Evolutionary conservation across 2,797 vertebrate genomes (phyloP), one percentile per base, ranked within the genome.

Genomic region (Gymnoscopelus braueri): DNA sequence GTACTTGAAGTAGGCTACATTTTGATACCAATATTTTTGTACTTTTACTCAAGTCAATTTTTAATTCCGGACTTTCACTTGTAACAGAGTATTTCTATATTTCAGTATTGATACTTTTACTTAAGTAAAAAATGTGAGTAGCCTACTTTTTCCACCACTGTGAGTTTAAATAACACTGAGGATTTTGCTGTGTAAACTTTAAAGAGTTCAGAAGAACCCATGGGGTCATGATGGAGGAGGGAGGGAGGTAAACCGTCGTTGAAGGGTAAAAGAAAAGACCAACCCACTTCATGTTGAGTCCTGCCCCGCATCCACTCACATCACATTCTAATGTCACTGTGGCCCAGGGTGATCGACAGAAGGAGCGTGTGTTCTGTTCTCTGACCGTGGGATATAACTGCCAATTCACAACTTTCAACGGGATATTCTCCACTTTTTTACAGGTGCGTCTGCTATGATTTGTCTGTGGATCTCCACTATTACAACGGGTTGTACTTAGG

Each of bases 271-370:
- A 78, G 11, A 5, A 10, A 5, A 49, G 84, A 69, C 86, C 88
- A 84, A 10, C 90, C 90, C 81, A 78, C 84, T 77, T 69, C 88
- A 1, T 82, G 87, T 84, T 57, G 52, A 84, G 87, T 84, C 87
- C 81, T 89, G 90, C 84, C 81, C 74, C 32, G 67, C 69, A 44
- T 48, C 68, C 3, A 14, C 63, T 83, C 82, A 74, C 84, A 75
- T 24, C 80, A 58, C 76, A 58, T 74, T 82, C 71, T 15, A 79
- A 58, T 65, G 72, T 73, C 55, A 48, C 69, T 50, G 72, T 7
- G 76, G 65, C 50, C 39, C 76, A 58, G 63, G 9, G 32, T 61
- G 74, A 80, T 65, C 67, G 19, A 32, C 72, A 4, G 9, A 78
- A 67, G 39, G 53, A 26, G 59, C 10, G 68, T 74, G 69, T 35